Conservation (phyloP, 2,113 vertebrate genomes). For the Cavia aperea region DNA sequence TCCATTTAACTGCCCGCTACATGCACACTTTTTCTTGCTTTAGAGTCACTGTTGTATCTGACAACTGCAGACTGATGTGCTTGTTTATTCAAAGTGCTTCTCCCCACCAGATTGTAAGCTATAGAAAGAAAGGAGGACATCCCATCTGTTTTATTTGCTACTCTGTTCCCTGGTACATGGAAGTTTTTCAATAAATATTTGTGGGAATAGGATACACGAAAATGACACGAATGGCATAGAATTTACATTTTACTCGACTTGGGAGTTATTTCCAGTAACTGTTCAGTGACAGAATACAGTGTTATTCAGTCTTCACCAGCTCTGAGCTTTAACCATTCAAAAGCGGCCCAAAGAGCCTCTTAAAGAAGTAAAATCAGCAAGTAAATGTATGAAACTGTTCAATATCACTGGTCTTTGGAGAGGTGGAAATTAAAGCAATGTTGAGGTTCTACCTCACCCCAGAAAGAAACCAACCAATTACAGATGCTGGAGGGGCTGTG, state of each 20-base stretch:
- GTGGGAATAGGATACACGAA: background rate
- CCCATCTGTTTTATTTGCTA: background rate
- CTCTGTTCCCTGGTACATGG: background rate
- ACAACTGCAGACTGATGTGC: background rate
- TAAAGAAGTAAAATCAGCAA: background rate
- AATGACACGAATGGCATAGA: background rate
- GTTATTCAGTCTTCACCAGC: background rate
- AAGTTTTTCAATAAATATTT: background rate
- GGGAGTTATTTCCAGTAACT: background rate
- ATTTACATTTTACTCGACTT: background rate
- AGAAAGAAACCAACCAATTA: background rate
- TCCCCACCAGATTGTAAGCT: background rate
- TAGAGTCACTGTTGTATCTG: background rate
- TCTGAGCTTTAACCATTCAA: background rate
- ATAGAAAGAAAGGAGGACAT: background rate
- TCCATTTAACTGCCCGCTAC: background rate
- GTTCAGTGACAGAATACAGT: background rate
- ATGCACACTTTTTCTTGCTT: background rate
- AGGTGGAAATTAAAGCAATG: background rate
- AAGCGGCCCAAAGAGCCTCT: background rate
- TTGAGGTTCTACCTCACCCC: background rate
- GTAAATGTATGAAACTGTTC: background rate
- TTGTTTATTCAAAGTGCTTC: background rate
- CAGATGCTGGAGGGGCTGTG: background rate
- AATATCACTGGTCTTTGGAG: background rate